Conservation (phyloP, 2,797 vertebrate genomes). For the Psittacula echo region DNA sequence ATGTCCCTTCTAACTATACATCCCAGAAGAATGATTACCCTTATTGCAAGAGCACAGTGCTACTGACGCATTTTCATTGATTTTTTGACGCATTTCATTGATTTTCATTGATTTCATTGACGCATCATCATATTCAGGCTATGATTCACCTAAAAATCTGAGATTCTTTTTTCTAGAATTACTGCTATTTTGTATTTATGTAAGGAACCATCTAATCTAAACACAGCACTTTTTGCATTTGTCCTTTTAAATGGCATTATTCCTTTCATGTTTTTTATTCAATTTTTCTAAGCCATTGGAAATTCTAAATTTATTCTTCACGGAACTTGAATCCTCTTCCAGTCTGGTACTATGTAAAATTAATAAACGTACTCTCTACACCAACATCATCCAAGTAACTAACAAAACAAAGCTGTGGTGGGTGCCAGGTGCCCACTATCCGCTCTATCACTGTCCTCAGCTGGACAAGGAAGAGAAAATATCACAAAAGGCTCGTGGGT, state of each 20-base stretch:
- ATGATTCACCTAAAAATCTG: not conserved
- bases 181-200: not conserved
- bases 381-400: not conserved
- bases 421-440: not conserved
- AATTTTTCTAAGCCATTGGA: not conserved
- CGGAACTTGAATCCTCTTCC: not conserved
- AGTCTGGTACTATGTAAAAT: not conserved
- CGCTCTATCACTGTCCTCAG: not conserved
- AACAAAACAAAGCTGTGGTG: not conserved
- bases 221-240: not conserved
- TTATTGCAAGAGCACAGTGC: not conserved
- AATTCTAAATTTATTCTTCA: not conserved
- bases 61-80: not conserved
- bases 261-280: not conserved
- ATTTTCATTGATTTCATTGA: too few species aligned
- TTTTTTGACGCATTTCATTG: too few species aligned
- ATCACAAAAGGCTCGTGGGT: not conserved
- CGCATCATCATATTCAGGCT: not conserved
- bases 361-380: not conserved
- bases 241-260: not conserved
- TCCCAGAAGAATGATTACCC: not conserved
- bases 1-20: not conserved
- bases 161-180: not conserved
- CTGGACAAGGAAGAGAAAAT: not conserved
- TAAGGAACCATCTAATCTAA: not conserved